These are phyloP conservation scores for Drosophila sp. DNA, from an alignment of 1,140 invertebrate species.

Conservation along the genomic window DNA sequence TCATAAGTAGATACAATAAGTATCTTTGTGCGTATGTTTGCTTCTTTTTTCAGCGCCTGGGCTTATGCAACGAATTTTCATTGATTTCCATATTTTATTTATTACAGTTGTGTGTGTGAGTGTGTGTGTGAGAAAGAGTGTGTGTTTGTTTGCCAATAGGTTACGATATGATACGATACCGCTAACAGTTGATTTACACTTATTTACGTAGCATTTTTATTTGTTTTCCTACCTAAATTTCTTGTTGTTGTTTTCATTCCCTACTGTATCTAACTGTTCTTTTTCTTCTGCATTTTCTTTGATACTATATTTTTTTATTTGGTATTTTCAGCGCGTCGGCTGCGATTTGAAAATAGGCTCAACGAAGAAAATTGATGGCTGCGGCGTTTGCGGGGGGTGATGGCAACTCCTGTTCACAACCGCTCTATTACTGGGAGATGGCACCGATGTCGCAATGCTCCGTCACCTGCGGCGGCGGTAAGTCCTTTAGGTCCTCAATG, in stretches of 20 bases:
- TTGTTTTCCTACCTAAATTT: slow-evolving; percentile 21
- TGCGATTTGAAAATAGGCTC: slow-evolving; percentile 95
- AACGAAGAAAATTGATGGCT: slow-evolving; percentile 92
- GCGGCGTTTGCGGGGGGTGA: slow-evolving; percentile 95
- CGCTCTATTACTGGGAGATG: slow-evolving; percentile 93
- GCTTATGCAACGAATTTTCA: slow-evolving; percentile 70
- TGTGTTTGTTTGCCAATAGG: slow-evolving; percentile 44
- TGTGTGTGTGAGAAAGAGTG: background rate
- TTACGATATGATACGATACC: slow-evolving; percentile 74
- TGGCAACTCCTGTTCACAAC: slow-evolving; percentile 91
- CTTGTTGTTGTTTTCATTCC: slow-evolving; percentile 2
- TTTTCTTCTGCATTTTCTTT: slow-evolving; percentile 17
- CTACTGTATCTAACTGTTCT: slow-evolving; percentile 7
- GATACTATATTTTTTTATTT: no score
- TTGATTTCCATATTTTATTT: slow-evolving; percentile 81
- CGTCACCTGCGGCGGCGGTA: slow-evolving; percentile 96
- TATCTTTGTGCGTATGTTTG: background rate
- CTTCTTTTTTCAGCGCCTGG: slow-evolving; percentile 19
- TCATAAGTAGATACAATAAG: slow-evolving; percentile 32
- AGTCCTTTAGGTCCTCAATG: slow-evolving; percentile 67
- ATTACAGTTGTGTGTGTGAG: slow-evolving; percentile 43
- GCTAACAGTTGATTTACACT: slow-evolving; percentile 79
- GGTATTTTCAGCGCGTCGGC: slow-evolving; percentile 91
- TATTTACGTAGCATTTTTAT: slow-evolving; percentile 68
- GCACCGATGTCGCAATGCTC: slow-evolving; percentile 93